Percentiles rank a stretch among this genome's conserved stretches.
Evolutionary conservation across 2,888 invertebrate genomes (phyloP).

Genomic region (Pardosa pseudoannulata): DNA sequence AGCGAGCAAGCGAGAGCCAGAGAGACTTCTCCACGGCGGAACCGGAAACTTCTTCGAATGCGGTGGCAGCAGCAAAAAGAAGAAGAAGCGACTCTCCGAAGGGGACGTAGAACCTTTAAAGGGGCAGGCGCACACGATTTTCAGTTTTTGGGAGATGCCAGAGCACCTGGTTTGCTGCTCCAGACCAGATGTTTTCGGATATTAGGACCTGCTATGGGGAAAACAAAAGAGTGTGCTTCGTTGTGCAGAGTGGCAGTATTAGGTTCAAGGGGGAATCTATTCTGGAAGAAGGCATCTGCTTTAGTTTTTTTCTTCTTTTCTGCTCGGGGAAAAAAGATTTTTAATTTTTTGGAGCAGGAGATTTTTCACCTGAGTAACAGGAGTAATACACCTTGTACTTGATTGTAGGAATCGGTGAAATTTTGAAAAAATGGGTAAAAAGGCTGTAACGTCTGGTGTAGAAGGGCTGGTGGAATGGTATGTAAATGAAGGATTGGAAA

Average conservation of each 20-base stretch:
- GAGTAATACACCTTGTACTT: constrained; percentile 1
- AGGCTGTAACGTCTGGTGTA: not conserved
- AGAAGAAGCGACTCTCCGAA: not conserved
- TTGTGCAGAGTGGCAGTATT: not conserved
- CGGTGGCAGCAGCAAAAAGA: constrained; percentile 34
- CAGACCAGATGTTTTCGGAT: constrained; percentile 61
- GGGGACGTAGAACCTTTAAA: not conserved
- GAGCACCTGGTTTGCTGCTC: constrained; percentile 62
- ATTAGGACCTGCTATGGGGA: constrained; percentile 49
- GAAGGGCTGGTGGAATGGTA: not conserved
- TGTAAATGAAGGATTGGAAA: not conserved
- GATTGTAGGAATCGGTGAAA: not conserved
- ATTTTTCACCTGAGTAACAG: not conserved
- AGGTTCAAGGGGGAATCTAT: not conserved
- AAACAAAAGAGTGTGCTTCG: not conserved
- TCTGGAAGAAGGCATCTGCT: not conserved
- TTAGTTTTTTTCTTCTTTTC: too few relatives aligned
- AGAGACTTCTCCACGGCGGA: constrained; percentile 28
- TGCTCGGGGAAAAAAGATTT: constrained; percentile 1
- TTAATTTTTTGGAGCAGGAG: constrained; percentile 4
- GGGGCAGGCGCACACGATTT: constrained; percentile 13
- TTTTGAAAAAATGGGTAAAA: not conserved
- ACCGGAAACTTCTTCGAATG: constrained; percentile 58
- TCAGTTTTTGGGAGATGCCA: not conserved
- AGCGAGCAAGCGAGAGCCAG: too few relatives aligned